Evolutionary conservation across 1,140 invertebrate species (phyloP).

Genomic region (Caenorhabditis briggsae): DNA sequence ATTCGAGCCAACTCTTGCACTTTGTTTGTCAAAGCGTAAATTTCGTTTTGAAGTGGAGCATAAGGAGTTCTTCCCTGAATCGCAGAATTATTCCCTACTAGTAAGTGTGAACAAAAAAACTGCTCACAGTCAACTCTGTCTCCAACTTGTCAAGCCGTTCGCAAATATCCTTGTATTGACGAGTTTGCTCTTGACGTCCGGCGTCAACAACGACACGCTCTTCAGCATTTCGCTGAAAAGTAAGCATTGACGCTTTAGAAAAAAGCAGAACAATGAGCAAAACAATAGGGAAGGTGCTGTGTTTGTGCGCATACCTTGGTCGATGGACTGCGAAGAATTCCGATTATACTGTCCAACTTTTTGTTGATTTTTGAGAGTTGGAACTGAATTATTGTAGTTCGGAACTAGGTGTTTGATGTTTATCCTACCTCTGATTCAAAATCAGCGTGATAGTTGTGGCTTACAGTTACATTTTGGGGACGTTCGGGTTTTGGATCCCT

Average conservation of each 20-base stretch:
- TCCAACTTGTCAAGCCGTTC: slow-evolving; percentile 50
- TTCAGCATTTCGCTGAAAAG: background rate
- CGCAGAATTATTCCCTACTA: background rate
- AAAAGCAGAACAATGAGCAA: background rate
- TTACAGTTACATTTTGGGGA: background rate
- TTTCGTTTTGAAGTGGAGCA: background rate
- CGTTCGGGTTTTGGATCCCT: background rate
- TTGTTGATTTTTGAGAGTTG: slow-evolving; percentile 53
- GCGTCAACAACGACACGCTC: slow-evolving; percentile 22
- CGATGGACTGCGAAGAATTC: slow-evolving; percentile 46
- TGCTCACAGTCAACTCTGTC: slow-evolving; percentile 14
- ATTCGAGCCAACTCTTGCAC: slow-evolving; percentile 27
- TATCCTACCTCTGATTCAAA: slow-evolving; percentile 13
- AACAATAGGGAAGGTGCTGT: background rate
- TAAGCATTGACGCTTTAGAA: background rate
- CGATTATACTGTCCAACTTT: slow-evolving; percentile 47
- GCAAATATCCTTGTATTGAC: slow-evolving; percentile 51
- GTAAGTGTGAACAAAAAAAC: background rate
- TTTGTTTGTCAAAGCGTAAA: slow-evolving; percentile 2
- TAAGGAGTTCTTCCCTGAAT: slow-evolving; percentile 7
- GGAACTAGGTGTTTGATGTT: background rate
- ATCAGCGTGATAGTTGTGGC: slow-evolving; percentile 12
- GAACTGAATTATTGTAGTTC: background rate
- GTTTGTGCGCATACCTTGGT: slow-evolving; percentile 33
- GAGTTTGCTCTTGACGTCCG: slow-evolving; percentile 33